Evolutionary conservation across 2,113 vertebrate genomes (phyloP), one percentile per base, ranked within the genome.

Genomic region (Spermophilus dauricus): DNA sequence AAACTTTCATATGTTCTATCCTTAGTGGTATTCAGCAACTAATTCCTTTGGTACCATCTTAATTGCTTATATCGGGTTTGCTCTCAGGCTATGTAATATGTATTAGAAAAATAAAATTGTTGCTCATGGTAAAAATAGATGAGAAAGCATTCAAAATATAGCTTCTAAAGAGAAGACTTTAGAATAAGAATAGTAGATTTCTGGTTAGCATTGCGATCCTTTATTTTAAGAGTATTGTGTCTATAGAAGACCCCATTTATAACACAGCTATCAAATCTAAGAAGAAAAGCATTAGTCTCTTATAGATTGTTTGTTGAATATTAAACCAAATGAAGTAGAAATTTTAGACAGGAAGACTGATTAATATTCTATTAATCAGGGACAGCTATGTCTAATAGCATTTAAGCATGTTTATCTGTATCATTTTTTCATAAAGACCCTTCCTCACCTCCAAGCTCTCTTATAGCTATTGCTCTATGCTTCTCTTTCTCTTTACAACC

Each of bases 81-180:
- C 45, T 84, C n/a, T n/a, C 65, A 95, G 58, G 39, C 37, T 34
- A 1, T 76, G 22, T 80, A 39, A 76, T 75, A 83, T 87, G 30
- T 86, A 58, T 72, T 91, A 75, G 75, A 95, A 86, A 94, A 92
- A 67, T 84, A 77, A 83, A 96, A 83, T 65, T 93, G 24, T 93
- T 95, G 32, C 3, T 51, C 12, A 7, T 61, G 32, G 70, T 45
- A 22, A 94, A 85, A 94, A 93, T 42, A 76, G n/a, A 72, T 30
- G 34, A 28, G 73, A 82, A 10, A 94, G 12, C 1, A 34, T 91
- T 86, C 3, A 53, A 73, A 83, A 95, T 70, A 45, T 18, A 72
- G 12, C 10, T 65, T 94, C 56, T 94, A 72, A 73, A 94, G 37
- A 58, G 30, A 73, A 10, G 17, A 17, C 5, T 70, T 96, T 75